phyloP scores from a whole-genome alignment of 2,113 vertebrate species.

The Sialia sialis region DNA sequence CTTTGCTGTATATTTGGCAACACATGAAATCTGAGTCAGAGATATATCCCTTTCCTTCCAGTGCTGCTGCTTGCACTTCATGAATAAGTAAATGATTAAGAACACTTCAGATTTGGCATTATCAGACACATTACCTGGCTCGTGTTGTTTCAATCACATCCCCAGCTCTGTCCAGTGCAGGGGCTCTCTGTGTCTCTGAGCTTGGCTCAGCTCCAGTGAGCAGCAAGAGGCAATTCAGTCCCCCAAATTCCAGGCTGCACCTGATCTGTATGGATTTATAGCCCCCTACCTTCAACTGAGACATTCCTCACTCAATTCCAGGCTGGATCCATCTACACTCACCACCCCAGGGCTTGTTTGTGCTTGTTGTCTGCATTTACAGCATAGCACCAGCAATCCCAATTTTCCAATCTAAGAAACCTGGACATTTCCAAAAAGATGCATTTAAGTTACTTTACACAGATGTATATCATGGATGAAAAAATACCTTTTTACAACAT shows the following conservation, averaged over 20 bases:
- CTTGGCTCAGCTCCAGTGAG: background rate
- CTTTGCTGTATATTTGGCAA: conserved; percentile 26
- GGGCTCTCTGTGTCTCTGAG: background rate
- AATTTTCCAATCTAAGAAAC: background rate
- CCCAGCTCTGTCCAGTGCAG: background rate
- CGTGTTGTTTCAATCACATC: background rate
- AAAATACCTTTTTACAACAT: conserved; percentile 72
- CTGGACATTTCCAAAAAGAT: background rate
- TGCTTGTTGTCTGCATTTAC: background rate
- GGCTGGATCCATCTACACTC: background rate
- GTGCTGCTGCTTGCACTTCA: background rate
- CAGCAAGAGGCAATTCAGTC: background rate
- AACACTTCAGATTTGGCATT: conserved; percentile 1
- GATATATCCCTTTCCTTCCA: background rate
- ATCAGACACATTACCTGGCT: background rate
- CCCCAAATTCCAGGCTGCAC: background rate
- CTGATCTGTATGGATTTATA: background rate
- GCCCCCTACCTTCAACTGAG: background rate
- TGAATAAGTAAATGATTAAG: conserved; percentile 45
- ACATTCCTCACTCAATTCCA: background rate
- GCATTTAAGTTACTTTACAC: conserved; percentile 28
- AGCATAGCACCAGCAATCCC: background rate
- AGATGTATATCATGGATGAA: conserved; percentile 22
- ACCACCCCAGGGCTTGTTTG: background rate
- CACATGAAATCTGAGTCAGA: conserved; percentile 16